These are phyloP conservation scores for Syndactyla subalaris DNA, from an alignment of 2,797 vertebrate genomes.

Conservation along the genomic window DNA sequence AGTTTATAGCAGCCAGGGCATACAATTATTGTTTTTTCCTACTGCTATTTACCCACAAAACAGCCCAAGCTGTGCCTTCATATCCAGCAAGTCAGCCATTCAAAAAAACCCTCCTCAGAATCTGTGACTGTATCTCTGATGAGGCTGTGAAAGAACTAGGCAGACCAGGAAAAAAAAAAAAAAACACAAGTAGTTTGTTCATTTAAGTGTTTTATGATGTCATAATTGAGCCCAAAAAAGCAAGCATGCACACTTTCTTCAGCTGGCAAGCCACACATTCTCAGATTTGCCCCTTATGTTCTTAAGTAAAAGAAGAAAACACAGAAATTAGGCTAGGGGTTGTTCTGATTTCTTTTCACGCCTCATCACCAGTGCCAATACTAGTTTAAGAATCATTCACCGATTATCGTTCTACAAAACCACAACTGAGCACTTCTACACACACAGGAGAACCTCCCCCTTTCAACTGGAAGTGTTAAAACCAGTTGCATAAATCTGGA, in stretches of 20 bases:
- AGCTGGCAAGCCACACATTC: neutral
- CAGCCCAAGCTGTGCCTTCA: neutral
- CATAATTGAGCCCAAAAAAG: neutral
- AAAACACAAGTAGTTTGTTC: neutral
- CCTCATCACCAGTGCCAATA: neutral
- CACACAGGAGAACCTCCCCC: neutral
- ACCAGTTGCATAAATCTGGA: neutral
- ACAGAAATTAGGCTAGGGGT: neutral
- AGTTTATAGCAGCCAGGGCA: neutral
- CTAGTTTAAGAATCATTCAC: neutral
- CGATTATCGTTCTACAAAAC: neutral
- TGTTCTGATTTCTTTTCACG: neutral
- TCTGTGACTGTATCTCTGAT: neutral
- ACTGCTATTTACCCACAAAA: neutral
- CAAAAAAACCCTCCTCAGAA: neutral
- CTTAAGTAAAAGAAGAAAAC: neutral
- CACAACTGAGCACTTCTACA: neutral
- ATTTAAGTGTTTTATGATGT: neutral
- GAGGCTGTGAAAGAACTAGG: neutral
- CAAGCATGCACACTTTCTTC: neutral
- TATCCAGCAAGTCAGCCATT: neutral
- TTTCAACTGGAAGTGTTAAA: neutral
- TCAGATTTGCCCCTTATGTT: neutral
- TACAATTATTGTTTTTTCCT: neutral
- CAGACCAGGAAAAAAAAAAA: neutral